Evolutionary conservation across 1,140 invertebrate genomes (phyloP).

Genomic region (Ectropis grisescens): DNA sequence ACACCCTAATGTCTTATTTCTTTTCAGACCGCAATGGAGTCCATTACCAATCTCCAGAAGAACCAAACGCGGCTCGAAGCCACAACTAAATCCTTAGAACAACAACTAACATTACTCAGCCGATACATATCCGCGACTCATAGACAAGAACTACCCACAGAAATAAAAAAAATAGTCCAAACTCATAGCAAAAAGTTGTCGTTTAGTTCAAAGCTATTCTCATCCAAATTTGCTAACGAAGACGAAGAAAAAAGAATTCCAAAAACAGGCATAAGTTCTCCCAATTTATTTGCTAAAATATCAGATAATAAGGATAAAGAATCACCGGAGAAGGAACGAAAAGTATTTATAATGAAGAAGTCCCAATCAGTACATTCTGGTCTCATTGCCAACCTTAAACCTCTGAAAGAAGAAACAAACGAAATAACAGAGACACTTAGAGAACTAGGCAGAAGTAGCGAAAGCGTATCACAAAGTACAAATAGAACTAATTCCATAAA

Average conservation of each 20-base stretch:
- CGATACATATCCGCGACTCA: slow-evolving; percentile 48
- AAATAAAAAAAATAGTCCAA: slow-evolving; percentile 56
- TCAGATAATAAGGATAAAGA: slow-evolving; percentile 30
- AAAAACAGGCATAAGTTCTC: slow-evolving; percentile 52
- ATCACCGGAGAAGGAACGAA: slow-evolving; percentile 32
- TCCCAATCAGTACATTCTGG: slow-evolving; percentile 64
- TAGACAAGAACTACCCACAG: slow-evolving; percentile 46
- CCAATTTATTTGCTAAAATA: slow-evolving; percentile 59
- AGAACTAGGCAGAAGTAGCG: too few species aligned
- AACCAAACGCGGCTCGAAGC: slow-evolving; percentile 44
- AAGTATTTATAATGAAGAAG: slow-evolving; percentile 61
- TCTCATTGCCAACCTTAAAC: slow-evolving; percentile 34
- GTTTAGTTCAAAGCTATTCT: slow-evolving; percentile 54
- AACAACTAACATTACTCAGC: slow-evolving; percentile 48
- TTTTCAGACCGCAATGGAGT: slow-evolving; percentile 57
- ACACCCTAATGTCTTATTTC: too few species aligned
- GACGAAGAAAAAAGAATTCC: slow-evolving; percentile 44
- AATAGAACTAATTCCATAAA: too few species aligned
- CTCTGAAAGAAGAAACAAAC: too few species aligned
- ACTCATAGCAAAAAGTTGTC: slow-evolving; percentile 51
- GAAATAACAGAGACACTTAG: too few species aligned
- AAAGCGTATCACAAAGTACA: too few species aligned
- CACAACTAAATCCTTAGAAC: slow-evolving; percentile 52
- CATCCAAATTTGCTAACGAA: slow-evolving; percentile 41
- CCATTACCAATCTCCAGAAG: slow-evolving; percentile 53